Conservation (phyloP, 2,113 vertebrate genomes). For the Psilopsiagon aymara region DNA sequence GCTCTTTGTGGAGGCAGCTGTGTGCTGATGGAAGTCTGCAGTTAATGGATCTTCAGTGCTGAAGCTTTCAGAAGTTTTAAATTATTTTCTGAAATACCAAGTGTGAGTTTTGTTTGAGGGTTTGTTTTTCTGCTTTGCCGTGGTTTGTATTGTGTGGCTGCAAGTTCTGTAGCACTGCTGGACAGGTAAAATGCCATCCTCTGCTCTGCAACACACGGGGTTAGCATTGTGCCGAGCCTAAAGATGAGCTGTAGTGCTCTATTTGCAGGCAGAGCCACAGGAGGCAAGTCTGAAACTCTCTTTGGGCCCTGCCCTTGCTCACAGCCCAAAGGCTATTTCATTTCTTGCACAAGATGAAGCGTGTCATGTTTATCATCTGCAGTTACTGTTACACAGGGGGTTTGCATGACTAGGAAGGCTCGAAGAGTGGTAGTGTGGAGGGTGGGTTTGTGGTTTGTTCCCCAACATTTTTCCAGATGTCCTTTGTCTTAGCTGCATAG, state of each 20-base stretch:
- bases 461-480: neutral
- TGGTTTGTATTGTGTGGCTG: neutral
- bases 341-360: neutral
- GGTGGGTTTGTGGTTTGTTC: neutral
- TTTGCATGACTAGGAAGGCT: fast-evolving
- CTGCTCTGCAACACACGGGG: fast-evolving
- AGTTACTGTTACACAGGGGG: neutral
- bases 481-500: neutral
- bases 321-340: neutral
- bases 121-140: neutral
- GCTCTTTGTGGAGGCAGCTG: neutral
- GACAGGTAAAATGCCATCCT: neutral
- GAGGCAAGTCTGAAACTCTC: neutral
- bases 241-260: fast-evolving
- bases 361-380: neutral
- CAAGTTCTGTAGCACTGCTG: fast-evolving
- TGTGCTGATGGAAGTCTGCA: neutral
- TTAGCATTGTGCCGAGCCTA: neutral
- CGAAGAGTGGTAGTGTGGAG: neutral
- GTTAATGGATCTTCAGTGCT: neutral
- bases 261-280: neutral
- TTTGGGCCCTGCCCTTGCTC: neutral
- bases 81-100: neutral
- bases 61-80: neutral
- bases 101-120: neutral